phyloP scores from a whole-genome alignment of 2,888 invertebrate genomes.

The Miltochrista miniata region DNA sequence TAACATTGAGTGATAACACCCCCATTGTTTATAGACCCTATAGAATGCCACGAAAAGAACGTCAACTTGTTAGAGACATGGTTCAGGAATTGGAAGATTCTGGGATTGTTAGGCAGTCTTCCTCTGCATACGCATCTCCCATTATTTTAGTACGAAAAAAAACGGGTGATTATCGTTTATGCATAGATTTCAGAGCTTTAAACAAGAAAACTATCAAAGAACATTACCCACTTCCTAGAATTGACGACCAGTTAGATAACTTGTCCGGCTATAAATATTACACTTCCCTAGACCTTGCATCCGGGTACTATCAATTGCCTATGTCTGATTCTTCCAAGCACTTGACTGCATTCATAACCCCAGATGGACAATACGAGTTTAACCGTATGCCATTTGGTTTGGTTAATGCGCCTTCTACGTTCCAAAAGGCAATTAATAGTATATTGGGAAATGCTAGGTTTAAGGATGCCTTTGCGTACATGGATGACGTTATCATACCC shows the following conservation, averaged over 20 bases:
- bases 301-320: too few species aligned
- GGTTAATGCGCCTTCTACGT: too few species aligned
- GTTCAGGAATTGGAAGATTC: background rate
- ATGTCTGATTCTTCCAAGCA: too few species aligned
- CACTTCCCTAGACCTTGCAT: too few species aligned
- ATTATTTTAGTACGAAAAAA: background rate
- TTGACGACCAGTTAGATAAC: too few species aligned
- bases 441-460: background rate
- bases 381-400: too few species aligned
- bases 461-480: background rate
- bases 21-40: background rate
- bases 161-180: constrained; percentile 23
- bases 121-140: background rate
- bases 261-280: too few species aligned
- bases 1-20: background rate
- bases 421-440: background rate
- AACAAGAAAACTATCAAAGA: too few species aligned
- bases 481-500: background rate
- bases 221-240: too few species aligned
- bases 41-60: background rate
- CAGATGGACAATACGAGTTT: too few species aligned
- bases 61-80: background rate
- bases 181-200: constrained; percentile 18
- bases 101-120: background rate
- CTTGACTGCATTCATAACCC: too few species aligned